Evolutionary conservation across 2,888 invertebrate species (phyloP).

Genomic region (Nycteola revayana): DNA sequence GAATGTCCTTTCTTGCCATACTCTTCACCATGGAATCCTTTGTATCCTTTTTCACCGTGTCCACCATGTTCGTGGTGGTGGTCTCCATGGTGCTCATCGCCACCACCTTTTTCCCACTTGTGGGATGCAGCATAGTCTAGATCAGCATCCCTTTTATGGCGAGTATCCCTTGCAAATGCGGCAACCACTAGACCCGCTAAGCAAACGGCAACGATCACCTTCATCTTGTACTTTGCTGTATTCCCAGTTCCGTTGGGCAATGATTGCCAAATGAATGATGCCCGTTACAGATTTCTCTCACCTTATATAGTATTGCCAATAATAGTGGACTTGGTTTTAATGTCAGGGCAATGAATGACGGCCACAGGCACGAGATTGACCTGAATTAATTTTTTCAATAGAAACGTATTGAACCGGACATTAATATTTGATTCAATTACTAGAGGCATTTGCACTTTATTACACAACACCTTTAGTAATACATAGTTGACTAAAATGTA

Average conservation of each 20-base stretch:
- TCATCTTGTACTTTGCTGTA: conserved; percentile 56
- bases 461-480: conserved; percentile 4
- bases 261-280: conserved; percentile 78
- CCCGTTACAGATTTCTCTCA: conserved; percentile 63
- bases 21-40: conserved; percentile 84
- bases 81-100: conserved; percentile 83
- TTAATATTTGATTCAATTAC: not conserved
- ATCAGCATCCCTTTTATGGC: conserved; percentile 70
- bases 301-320: conserved; percentile 79
- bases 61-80: conserved; percentile 84
- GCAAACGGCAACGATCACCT: conserved; percentile 53
- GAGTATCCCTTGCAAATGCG: conserved; percentile 71
- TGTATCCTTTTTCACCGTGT: conserved; percentile 86
- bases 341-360: conserved; percentile 74
- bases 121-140: conserved; percentile 75
- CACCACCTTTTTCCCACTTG: conserved; percentile 80
- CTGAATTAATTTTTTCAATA: conserved; percentile 53
- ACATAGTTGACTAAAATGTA: conserved; percentile 5
- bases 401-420: conserved; percentile 19
- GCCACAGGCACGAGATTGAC: conserved; percentile 61
- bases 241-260: conserved; percentile 59
- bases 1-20: conserved; percentile 88
- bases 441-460: not conserved
- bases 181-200: conserved; percentile 66
- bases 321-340: conserved; percentile 55